A percentile compares a stretch with the other conserved stretches of the same genome.
phyloP scores from a whole-genome alignment of 1,140 invertebrate genomes.

The Hyles euphorbiae region DNA sequence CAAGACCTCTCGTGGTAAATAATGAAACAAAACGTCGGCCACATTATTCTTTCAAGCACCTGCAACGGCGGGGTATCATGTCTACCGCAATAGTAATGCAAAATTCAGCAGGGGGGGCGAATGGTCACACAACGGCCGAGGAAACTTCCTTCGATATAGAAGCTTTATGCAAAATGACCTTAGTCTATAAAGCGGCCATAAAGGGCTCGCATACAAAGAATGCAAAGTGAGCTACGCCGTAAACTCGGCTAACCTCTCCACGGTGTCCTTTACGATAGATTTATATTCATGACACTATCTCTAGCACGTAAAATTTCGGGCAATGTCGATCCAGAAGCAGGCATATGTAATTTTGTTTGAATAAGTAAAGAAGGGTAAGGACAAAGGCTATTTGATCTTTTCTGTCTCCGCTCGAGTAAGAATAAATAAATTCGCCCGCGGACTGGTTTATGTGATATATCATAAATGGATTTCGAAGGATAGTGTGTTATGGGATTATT shows the following conservation, averaged over 20 bases:
- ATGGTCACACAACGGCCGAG: constrained; percentile 18
- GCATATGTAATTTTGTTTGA: constrained; percentile 75
- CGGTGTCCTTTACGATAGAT: constrained; percentile 71
- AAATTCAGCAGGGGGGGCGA: constrained; percentile 17
- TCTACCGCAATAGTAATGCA: constrained; percentile 16
- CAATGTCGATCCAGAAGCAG: constrained; percentile 68
- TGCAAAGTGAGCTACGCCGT: constrained; percentile 70
- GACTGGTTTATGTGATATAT: constrained; percentile 61
- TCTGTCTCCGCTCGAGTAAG: constrained; percentile 45
- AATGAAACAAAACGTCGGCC: no score
- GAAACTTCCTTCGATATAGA: constrained; percentile 23
- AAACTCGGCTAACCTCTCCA: constrained; percentile 61
- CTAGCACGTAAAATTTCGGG: constrained; percentile 71
- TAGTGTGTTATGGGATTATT: constrained; percentile 48
- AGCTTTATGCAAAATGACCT: constrained; percentile 69
- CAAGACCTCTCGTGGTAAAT: no score
- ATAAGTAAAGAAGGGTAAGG: constrained; percentile 71
- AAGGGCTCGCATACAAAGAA: constrained; percentile 66
- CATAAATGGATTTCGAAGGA: constrained; percentile 62
- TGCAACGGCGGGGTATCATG: neutral
- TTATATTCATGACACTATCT: constrained; percentile 75
- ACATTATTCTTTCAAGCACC: no score
- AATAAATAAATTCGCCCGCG: constrained; percentile 60
- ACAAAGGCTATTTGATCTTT: constrained; percentile 72
- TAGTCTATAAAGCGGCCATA: constrained; percentile 69